Evolutionary conservation across 1,140 invertebrate genomes (phyloP).

Genomic region (Cephus cinctus): DNA sequence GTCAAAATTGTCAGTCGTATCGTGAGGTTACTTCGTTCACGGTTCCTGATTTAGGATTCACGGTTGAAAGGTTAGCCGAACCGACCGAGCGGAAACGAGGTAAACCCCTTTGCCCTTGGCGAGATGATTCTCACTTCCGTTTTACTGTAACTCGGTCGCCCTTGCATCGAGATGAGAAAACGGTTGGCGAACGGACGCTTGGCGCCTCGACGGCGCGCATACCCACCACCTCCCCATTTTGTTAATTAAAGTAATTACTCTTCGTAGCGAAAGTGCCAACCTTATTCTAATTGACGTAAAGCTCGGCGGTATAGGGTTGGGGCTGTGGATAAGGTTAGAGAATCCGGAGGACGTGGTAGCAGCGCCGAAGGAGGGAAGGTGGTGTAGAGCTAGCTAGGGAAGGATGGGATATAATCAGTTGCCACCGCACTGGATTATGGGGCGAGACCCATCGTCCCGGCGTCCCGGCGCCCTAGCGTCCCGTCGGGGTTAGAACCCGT

Average conservation of each 20-base stretch:
- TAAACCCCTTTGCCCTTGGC: neutral
- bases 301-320: constrained; percentile 42
- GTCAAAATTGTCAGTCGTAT: too few relatives aligned
- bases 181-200: neutral
- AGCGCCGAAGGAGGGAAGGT: constrained; percentile 8
- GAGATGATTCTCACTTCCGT: too few relatives aligned
- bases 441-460: constrained; percentile 40
- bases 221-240: constrained; percentile 50
- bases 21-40: too few relatives aligned
- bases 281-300: constrained; percentile 61
- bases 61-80: neutral
- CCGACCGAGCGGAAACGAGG: neutral
- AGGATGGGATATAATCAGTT: constrained; percentile 54
- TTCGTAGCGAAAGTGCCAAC: constrained; percentile 59
- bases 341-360: constrained; percentile 1
- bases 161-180: neutral
- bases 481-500: constrained; percentile 44
- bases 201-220: constrained; percentile 5
- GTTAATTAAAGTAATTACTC: constrained; percentile 62
- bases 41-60: neutral
- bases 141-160: too few relatives aligned
- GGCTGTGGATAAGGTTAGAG: constrained; percentile 18
- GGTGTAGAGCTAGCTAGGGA: constrained; percentile 17
- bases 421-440: constrained; percentile 56
- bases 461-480: too few relatives aligned